Conservation (phyloP, 2,113 vertebrate species). For the Benitochromis conjunctus region DNA sequence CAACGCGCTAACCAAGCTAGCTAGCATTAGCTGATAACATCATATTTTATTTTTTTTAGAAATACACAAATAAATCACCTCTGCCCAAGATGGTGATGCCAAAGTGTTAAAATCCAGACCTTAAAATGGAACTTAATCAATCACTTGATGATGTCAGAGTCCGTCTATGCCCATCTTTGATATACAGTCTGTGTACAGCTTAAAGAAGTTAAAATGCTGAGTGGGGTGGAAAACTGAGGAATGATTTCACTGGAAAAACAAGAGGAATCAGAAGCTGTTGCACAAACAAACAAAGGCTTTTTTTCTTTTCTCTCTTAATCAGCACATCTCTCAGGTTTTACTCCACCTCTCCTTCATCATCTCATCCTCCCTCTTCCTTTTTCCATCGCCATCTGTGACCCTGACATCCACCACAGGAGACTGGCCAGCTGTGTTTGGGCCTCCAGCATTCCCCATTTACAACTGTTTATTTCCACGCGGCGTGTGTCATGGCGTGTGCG, state of each 20-base stretch:
- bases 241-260: neutral
- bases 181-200: neutral
- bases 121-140: neutral
- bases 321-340: neutral
- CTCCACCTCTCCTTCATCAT: neutral
- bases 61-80: neutral
- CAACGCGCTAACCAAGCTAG: neutral
- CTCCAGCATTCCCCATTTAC: slow-evolving; percentile 21
- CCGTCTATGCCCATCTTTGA: neutral
- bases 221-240: neutral
- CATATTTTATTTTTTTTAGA: neutral
- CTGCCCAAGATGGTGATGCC: neutral
- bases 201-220: neutral
- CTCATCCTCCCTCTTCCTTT: neutral
- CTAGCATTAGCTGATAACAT: neutral
- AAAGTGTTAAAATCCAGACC: neutral
- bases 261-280: neutral
- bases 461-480: slow-evolving; percentile 43
- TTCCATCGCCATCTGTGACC: slow-evolving; percentile 49
- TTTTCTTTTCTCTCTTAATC: neutral
- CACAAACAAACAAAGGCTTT: neutral
- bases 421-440: slow-evolving; percentile 65
- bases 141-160: neutral
- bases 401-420: slow-evolving; percentile 48
- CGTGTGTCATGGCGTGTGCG: neutral